Base-by-base conservation (phyloP, 1,140 invertebrate genomes). In the Drosophila subpulchrella region DNA sequence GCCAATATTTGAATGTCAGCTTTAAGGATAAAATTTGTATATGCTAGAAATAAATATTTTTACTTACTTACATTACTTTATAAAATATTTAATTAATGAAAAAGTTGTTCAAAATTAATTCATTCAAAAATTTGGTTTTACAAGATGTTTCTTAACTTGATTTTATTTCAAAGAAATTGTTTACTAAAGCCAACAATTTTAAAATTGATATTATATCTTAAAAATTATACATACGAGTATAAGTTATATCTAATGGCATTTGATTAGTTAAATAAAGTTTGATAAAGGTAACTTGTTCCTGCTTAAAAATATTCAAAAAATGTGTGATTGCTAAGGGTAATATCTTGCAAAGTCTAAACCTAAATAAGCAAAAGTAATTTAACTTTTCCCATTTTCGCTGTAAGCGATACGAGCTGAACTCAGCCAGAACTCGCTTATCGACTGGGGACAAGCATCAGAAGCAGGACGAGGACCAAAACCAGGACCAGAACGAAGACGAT, bases 341-440 rank as follows among this genome's bases (percentile, higher is more conserved):
- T 63, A 46, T 30, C 30, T 56, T 34, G 32, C 24, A 34, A 50
- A 51, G 53, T 54, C 46, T 38, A 55, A 68, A 70, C 50, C 63
- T 41, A 74, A 86, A 81, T 78, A 81, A 75, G 73, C 62, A 85
- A 71, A 86, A 80, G 83, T 86, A 79, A 86, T 88, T 88, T 86
- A 86, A 86, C 83, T 88, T 88, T 82, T 76, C 72, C 67, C 71
- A 88, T 79, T 79, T 86, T 62, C 62, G 51, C 46, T 62, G 61
- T 50, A 62, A 66, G 46, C 46, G 24, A 41, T 13, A 24, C 63
- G 30, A 65, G 41, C 17, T 44, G 12, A 44, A 66, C 47, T 50
- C 17, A 17, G 8, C 57, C 76, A 84, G 65, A 75, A 67, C 38
- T 42, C 44, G 74, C 78, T 82, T 86, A 86, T 86, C 82, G 74